Percentiles rank a stretch among this genome's conserved stretches.
phyloP scores from a whole-genome alignment of 2,797 vertebrate species.

The Danio choprae region DNA sequence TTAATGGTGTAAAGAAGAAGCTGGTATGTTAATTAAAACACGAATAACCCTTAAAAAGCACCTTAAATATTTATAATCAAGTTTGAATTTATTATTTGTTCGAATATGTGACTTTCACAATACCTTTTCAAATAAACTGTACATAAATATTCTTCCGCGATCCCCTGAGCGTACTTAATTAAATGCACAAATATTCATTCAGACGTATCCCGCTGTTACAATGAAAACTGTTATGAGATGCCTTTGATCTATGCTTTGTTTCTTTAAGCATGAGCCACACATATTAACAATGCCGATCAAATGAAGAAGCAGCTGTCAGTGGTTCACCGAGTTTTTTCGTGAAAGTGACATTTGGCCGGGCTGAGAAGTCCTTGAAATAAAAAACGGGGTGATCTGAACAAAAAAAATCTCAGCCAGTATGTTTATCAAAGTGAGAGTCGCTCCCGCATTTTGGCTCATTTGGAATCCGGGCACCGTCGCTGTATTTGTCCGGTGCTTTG shows the following conservation, averaged over 20 bases:
- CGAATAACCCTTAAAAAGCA: too few species aligned
- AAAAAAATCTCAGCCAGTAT: constrained; percentile 42
- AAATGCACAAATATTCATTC: constrained; percentile 12
- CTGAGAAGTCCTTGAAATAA: constrained; percentile 64
- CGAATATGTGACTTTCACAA: too few species aligned
- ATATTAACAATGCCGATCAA: neutral
- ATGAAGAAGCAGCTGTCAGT: constrained; percentile 43
- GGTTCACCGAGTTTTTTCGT: constrained; percentile 60
- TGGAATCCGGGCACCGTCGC: constrained; percentile 71
- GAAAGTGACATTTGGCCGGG: constrained; percentile 62
- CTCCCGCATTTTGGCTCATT: constrained; percentile 71
- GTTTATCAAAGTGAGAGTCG: constrained; percentile 64
- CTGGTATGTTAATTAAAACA: too few species aligned
- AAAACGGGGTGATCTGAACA: constrained; percentile 51
- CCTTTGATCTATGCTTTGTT: constrained; percentile 39
- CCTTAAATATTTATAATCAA: too few species aligned
- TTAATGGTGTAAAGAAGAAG: too few species aligned
- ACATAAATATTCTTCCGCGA: neutral
- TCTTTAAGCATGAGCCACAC: neutral
- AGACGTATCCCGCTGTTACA: constrained; percentile 4
- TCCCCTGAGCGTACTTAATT: constrained; percentile 17
- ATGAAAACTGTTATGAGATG: constrained; percentile 1
- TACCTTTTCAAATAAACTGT: too few species aligned
- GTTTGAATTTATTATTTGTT: too few species aligned
- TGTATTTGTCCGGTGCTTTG: constrained; percentile 81